Conservation (phyloP, 2,113 vertebrate genomes). For the Numida meleagris region DNA sequence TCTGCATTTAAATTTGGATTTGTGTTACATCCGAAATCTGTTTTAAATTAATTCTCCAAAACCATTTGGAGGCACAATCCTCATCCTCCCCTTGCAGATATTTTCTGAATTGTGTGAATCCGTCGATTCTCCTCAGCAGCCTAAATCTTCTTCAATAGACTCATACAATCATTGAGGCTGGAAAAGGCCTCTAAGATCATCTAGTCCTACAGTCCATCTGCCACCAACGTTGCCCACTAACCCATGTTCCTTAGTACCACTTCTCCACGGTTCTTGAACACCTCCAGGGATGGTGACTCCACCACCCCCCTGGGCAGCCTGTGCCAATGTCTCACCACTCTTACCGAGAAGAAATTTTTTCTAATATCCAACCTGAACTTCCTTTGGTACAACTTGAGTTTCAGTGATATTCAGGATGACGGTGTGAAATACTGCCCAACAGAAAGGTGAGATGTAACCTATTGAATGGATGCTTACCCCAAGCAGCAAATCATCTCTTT, state of each 20-base stretch:
- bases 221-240: too few relatives aligned
- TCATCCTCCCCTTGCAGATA: background rate
- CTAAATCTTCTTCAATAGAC: background rate
- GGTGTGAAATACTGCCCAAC: background rate
- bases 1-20: background rate
- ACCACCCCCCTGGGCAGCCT: too few relatives aligned
- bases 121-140: background rate
- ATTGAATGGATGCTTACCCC: background rate
- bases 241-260: too few relatives aligned
- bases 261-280: too few relatives aligned
- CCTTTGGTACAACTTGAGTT: too few relatives aligned
- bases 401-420: background rate
- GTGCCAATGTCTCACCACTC: too few relatives aligned
- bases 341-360: too few relatives aligned
- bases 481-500: background rate
- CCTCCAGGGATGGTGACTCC: too few relatives aligned
- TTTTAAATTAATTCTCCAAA: background rate
- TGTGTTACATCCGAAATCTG: accelerated
- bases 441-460: background rate
- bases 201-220: too few relatives aligned
- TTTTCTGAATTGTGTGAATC: background rate
- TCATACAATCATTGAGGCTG: too few relatives aligned
- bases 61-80: background rate
- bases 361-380: too few relatives aligned
- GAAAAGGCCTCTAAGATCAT: too few relatives aligned